These are phyloP conservation scores for Stichopus chloronotus DNA, from an alignment of 35 echinoderm and acorn worm genomes.

Conservation along the genomic window DNA sequence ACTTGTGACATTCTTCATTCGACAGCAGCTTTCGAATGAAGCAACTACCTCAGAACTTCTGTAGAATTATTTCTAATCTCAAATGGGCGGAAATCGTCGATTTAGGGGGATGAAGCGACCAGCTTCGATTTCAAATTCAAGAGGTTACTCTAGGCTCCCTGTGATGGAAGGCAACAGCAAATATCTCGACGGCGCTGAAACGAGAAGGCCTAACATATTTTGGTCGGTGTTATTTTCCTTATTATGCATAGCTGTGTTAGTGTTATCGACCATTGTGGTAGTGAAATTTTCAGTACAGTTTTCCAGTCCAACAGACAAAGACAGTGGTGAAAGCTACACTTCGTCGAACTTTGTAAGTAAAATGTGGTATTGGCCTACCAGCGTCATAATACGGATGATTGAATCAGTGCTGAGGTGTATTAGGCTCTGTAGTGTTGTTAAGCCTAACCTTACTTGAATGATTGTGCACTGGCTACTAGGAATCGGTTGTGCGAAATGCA, in stretches of 20 bases:
- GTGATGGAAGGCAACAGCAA: not conserved
- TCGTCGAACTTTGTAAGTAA: slow-evolving; percentile 22
- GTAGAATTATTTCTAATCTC: not conserved
- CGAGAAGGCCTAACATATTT: not conserved
- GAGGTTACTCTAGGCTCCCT: not conserved
- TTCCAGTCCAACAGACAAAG: not conserved
- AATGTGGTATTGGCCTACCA: not conserved
- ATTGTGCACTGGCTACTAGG: too few relatives aligned
- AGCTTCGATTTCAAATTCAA: not conserved
- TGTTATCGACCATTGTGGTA: not conserved
- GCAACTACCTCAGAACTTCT: not conserved
- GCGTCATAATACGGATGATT: too few relatives aligned
- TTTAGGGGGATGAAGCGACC: slow-evolving; percentile 38
- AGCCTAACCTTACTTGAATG: too few relatives aligned
- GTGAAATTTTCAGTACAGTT: not conserved
- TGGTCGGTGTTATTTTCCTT: not conserved
- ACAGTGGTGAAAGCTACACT: slow-evolving; percentile 4
- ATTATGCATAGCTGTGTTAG: not conserved
- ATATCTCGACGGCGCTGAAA: not conserved
- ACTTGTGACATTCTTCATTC: not conserved
- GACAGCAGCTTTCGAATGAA: not conserved
- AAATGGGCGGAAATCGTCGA: slow-evolving; percentile 44
- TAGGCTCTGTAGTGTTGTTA: too few relatives aligned
- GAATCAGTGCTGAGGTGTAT: too few relatives aligned
- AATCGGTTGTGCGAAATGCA: too few relatives aligned